Evolutionary conservation across 2,113 vertebrate genomes (phyloP).

Genomic region (Sebastes schlegelii): DNA sequence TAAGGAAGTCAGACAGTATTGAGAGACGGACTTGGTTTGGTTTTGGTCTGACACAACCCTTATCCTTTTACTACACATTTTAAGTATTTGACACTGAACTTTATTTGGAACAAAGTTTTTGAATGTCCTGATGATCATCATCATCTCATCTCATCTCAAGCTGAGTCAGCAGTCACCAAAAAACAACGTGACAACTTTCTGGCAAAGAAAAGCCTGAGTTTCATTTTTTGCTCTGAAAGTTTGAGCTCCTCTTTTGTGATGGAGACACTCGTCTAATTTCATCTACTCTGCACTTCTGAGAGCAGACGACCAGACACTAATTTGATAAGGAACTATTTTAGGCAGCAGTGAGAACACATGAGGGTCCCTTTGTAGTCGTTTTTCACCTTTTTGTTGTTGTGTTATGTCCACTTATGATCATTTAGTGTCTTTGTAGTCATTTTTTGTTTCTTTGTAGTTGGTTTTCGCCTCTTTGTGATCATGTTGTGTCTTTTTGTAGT

Average conservation of each 20-base stretch:
- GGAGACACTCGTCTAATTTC: background rate
- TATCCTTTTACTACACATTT: background rate
- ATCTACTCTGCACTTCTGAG: background rate
- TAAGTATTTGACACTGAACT: background rate
- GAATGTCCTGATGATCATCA: background rate
- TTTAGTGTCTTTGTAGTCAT: too few species aligned
- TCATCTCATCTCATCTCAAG: background rate
- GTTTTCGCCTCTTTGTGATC: too few species aligned
- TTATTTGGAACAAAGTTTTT: too few species aligned
- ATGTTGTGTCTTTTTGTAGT: too few species aligned
- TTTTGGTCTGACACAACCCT: too few species aligned
- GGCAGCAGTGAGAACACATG: too few species aligned
- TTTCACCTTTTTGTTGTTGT: too few species aligned
- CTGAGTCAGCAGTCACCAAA: slow-evolving; percentile 13
- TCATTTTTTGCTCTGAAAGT: background rate
- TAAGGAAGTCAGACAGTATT: too few species aligned
- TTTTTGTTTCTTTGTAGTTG: too few species aligned
- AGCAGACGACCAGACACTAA: background rate
- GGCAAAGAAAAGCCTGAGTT: background rate
- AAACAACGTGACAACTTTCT: background rate
- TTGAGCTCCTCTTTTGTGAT: background rate
- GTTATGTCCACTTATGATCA: too few species aligned
- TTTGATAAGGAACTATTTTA: background rate
- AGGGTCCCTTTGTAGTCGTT: too few species aligned
- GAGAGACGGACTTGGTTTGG: too few species aligned